Evolutionary conservation across 2,797 vertebrate species (phyloP), one percentile per base, ranked within the genome.

Genomic region (Babyrousa celebensis): DNA sequence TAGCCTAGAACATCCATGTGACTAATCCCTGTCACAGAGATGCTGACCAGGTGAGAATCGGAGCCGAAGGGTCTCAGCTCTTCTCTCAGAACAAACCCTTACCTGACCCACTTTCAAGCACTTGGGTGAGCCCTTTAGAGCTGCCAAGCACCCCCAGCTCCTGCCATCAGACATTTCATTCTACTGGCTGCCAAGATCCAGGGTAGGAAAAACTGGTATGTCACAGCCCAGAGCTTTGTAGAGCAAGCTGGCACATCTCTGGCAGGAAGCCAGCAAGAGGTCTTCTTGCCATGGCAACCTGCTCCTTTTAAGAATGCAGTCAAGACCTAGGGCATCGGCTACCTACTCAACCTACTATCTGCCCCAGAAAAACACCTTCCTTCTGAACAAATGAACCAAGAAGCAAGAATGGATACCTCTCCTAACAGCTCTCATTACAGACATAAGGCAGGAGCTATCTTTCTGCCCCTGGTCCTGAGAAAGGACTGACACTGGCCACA

Each of bases 141-240:
- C 82, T 52, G 29, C 32, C 56, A 84, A 84, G 32, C 29, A 52
- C 52, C 27, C 54, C 60, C 74, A 36, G 89, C 70, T 96, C 85
- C 83, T 84, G 71, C 65, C 72, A 84, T 79, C 54, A 92, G 60
- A 88, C 10, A 92, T 85, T 87, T 91, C 68, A 77, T 96, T 80
- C 27, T 85, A 27, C 82, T 75, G 74, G 43, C 68, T 84, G 65
- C 52, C 86, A 92, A 94, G 60, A 91, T 63, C 60, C 82, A n/a
- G 18, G n/a, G 21, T 6, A 60, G 60, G 65, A 65, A 87, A 85
- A 91, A 60, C 12, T 85, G 27, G 63, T 23, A 70, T 65, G 56
- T 77, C 67, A 91, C n/a, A 91, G 48, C 56, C 52, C n/a, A 75
- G 29, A 77, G 80, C 56, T 80, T 52, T 43, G 74, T 6, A 91